These are phyloP conservation scores for Neogobius melanostomus DNA, from an alignment of 2,113 vertebrate species.

Conservation along the genomic window DNA sequence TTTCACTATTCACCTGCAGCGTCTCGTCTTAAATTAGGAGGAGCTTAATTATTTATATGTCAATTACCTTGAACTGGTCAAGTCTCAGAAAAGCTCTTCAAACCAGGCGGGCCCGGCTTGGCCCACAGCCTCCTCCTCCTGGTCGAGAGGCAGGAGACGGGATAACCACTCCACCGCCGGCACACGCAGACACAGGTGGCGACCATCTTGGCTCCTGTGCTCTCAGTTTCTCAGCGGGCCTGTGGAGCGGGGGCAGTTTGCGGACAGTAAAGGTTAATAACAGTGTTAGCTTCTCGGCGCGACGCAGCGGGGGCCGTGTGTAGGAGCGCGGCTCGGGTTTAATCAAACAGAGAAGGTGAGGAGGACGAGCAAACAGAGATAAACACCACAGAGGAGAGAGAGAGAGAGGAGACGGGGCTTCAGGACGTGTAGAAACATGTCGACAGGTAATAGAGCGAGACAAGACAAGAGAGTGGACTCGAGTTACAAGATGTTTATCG, in stretches of 20 bases:
- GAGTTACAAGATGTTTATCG: too few relatives aligned
- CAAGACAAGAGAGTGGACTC: too few relatives aligned
- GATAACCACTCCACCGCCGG: neutral
- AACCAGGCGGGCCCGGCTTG: too few relatives aligned
- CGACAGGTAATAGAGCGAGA: too few relatives aligned
- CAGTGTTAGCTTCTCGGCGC: constrained; percentile 61
- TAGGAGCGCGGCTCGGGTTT: constrained; percentile 57
- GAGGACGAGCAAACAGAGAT: constrained; percentile 29
- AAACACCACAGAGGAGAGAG: neutral
- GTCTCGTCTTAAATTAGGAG: too few relatives aligned
- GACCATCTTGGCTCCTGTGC: constrained; percentile 34
- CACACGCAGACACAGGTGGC: constrained; percentile 4
- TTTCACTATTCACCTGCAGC: too few relatives aligned
- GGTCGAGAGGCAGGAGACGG: neutral
- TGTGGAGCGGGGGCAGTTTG: constrained; percentile 57
- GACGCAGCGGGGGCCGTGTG: constrained; percentile 59
- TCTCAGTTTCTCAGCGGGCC: constrained; percentile 47
- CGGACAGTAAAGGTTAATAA: constrained; percentile 74
- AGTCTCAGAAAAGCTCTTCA: too few relatives aligned
- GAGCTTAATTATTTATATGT: too few relatives aligned
- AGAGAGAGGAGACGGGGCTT: neutral
- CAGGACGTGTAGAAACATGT: too few relatives aligned
- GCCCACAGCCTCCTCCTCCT: neutral
- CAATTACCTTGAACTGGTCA: too few relatives aligned
- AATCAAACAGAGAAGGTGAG: constrained; percentile 64